Evolutionary conservation across 2,888 invertebrate genomes (phyloP).

Genomic region (Mythimna impura): DNA sequence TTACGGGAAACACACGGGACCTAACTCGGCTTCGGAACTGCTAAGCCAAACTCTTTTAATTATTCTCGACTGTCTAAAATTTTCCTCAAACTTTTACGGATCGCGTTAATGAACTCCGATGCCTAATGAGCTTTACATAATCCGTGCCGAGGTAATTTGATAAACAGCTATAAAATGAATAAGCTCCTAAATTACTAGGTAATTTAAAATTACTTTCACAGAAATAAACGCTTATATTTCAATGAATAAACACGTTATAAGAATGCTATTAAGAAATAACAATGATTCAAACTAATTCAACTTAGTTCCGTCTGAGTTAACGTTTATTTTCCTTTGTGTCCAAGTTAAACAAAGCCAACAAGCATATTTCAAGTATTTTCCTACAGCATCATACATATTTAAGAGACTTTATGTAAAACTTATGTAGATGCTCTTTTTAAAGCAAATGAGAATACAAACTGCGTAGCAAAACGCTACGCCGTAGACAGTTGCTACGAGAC

Average conservation of each 20-base stretch:
- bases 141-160: slow-evolving; percentile 63
- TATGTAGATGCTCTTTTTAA: slow-evolving; percentile 50
- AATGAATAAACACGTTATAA: slow-evolving; percentile 5
- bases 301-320: slow-evolving; percentile 31
- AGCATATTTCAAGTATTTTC: slow-evolving; percentile 52
- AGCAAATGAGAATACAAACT: slow-evolving; percentile 49
- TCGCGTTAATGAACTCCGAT: slow-evolving; percentile 74
- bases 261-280: slow-evolving; percentile 16
- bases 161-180: slow-evolving; percentile 50
- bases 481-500: slow-evolving; percentile 59
- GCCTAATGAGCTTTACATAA: slow-evolving; percentile 74
- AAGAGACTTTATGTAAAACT: slow-evolving; percentile 53
- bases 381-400: slow-evolving; percentile 53
- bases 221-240: slow-evolving; percentile 6
- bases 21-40: slow-evolving; percentile 74
- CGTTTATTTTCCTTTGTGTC: slow-evolving; percentile 45
- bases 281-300: slow-evolving; percentile 27
- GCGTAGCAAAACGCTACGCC: slow-evolving; percentile 54
- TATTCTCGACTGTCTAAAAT: slow-evolving; percentile 75
- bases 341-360: slow-evolving; percentile 49
- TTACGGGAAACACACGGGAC: slow-evolving; percentile 66
- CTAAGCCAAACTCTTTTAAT: slow-evolving; percentile 79
- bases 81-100: slow-evolving; percentile 69
- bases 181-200: slow-evolving; percentile 19
- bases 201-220: slow-evolving; percentile 21